phyloP scores from a whole-genome alignment of 2,888 invertebrate species.

The Chelonus formosanus region DNA sequence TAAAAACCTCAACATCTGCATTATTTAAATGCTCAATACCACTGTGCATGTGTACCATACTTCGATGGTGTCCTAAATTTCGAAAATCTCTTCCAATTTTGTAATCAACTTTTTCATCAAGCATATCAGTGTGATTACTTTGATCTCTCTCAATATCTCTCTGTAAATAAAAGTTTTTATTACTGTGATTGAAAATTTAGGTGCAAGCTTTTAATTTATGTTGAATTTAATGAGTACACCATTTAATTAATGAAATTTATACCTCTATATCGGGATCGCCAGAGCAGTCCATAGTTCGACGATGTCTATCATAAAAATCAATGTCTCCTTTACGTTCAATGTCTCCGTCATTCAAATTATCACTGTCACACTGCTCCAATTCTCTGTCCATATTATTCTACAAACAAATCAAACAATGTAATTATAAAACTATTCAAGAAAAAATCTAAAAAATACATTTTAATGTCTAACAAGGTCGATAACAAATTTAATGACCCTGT shows the following conservation, averaged over 20 bases:
- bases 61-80: conserved; percentile 54
- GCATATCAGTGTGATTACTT: conserved; percentile 55
- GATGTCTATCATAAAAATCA: conserved; percentile 22
- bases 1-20: conserved; percentile 56
- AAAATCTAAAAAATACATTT: neutral
- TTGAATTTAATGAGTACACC: neutral
- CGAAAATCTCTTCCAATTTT: conserved; percentile 58
- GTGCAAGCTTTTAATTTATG: no score
- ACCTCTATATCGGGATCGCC: conserved; percentile 44
- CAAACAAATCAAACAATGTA: neutral
- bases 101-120: conserved; percentile 57
- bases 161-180: conserved; percentile 35
- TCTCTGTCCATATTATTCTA: conserved; percentile 28
- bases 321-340: conserved; percentile 27
- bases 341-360: conserved; percentile 29
- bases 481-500: conserved; percentile 17
- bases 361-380: conserved; percentile 30
- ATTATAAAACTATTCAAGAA: neutral
- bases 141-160: conserved; percentile 54
- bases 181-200: no score
- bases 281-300: conserved; percentile 38
- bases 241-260: conserved; percentile 9
- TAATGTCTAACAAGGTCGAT: conserved; percentile 11
- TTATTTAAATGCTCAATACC: conserved; percentile 59
- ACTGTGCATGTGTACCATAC: conserved; percentile 57